These are phyloP conservation scores for Peromyscus eremicus DNA, from an alignment of 2,797 vertebrate genomes.

Conservation along the genomic window DNA sequence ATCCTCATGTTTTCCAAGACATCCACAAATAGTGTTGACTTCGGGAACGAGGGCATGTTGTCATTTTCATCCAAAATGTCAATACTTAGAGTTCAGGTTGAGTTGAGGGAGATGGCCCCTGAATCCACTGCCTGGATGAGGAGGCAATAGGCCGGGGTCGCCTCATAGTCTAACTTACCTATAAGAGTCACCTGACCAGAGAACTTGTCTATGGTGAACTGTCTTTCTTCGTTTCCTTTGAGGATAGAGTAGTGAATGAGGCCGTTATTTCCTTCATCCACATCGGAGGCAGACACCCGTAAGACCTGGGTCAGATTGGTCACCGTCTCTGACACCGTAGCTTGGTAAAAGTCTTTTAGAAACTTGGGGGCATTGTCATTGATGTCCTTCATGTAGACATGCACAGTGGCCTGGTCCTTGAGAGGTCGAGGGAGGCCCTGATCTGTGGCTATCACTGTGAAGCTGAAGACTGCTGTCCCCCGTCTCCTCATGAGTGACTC, in stretches of 20 bases:
- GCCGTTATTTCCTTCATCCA: constrained; percentile 96
- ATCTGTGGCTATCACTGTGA: constrained; percentile 94
- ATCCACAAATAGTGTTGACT: constrained; percentile 93
- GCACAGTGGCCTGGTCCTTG: too few species aligned
- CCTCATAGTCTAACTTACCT: constrained; percentile 95
- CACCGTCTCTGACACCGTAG: constrained; percentile 96
- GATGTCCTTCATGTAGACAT: constrained; percentile 97
- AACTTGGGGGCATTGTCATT: constrained; percentile 98
- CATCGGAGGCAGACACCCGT: constrained; percentile 96
- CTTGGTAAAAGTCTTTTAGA: constrained; percentile 97
- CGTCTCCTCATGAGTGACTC: constrained; percentile 96
- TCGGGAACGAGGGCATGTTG: constrained; percentile 96
- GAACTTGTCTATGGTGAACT: constrained; percentile 93
- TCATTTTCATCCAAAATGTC: constrained; percentile 98
- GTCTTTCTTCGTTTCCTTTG: constrained; percentile 96
- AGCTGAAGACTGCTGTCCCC: constrained; percentile 95
- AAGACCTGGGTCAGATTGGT: constrained; percentile 96
- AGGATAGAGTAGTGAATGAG: constrained; percentile 93
- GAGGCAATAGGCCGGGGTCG: constrained; percentile 94
- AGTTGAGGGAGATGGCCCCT: constrained; percentile 91
- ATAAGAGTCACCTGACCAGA: constrained; percentile 96
- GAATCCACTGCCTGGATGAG: constrained; percentile 95
- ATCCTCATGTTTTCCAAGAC: constrained; percentile 98
- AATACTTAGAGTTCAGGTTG: constrained; percentile 95
- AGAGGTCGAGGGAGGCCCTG: constrained; percentile 97